Evolutionary conservation across 23 tunicate species (phyloP).

Genomic region (Halocynthia roretzi): DNA sequence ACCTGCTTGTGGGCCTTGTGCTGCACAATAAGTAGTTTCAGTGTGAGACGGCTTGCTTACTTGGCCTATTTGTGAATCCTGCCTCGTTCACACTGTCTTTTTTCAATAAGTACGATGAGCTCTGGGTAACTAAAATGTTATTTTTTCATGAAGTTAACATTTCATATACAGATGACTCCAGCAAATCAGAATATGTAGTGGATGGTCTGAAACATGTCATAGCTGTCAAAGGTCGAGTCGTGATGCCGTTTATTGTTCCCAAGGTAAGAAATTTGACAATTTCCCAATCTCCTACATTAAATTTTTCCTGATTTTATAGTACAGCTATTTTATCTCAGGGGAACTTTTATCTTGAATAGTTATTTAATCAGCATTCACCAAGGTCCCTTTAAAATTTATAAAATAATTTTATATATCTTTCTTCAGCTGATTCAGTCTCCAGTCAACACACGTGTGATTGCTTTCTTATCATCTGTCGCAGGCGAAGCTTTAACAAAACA

Average conservation of each 20-base stretch:
- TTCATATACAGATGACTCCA: slow-evolving; percentile 30
- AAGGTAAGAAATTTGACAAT: slow-evolving; percentile 58
- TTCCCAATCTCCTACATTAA: neutral
- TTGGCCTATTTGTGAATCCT: too few relatives aligned
- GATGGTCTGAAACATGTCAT: slow-evolving; percentile 85
- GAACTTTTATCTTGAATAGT: too few relatives aligned
- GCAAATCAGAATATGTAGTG: slow-evolving; percentile 61
- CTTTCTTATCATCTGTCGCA: slow-evolving; percentile 79
- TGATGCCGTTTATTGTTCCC: slow-evolving; percentile 87
- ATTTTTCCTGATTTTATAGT: neutral
- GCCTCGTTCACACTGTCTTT: too few relatives aligned
- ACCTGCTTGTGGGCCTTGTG: too few relatives aligned
- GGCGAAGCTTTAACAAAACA: slow-evolving; percentile 82
- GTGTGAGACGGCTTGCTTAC: too few relatives aligned
- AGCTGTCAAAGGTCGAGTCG: slow-evolving; percentile 77
- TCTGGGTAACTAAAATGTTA: too few relatives aligned
- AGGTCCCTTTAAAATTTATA: too few relatives aligned
- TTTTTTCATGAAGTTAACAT: too few relatives aligned
- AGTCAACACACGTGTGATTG: slow-evolving; percentile 65
- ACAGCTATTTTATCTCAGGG: neutral
- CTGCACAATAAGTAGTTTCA: too few relatives aligned
- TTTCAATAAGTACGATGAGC: too few relatives aligned
- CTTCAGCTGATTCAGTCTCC: slow-evolving; percentile 81
- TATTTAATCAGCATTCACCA: too few relatives aligned
- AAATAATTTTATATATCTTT: neutral